These are phyloP conservation scores for Corythornis madagascariensis DNA, from an alignment of 2,113 vertebrate genomes.

Conservation along the genomic window DNA sequence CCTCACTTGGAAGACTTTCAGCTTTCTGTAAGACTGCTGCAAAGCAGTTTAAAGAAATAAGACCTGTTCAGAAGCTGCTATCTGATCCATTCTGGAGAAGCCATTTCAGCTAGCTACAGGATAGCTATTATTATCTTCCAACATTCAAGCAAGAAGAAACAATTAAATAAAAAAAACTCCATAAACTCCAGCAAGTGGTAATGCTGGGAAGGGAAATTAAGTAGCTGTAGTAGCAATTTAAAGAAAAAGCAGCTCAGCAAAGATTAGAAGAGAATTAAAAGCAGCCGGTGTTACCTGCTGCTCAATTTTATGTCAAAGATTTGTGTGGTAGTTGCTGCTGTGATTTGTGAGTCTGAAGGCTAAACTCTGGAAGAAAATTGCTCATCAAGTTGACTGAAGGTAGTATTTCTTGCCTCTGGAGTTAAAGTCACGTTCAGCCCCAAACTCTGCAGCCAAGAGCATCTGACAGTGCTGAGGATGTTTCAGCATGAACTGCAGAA, in stretches of 20 bases:
- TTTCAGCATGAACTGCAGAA: background rate
- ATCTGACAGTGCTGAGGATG: background rate
- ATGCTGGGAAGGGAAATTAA: background rate
- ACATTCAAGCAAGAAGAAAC: background rate
- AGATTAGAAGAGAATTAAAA: slow-evolving; percentile 41
- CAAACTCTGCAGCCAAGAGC: background rate
- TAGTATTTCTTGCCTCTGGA: background rate
- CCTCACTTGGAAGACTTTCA: background rate
- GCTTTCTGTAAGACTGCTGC: background rate
- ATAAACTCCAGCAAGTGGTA: background rate
- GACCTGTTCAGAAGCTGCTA: background rate
- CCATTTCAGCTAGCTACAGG: background rate
- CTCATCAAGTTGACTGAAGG: background rate
- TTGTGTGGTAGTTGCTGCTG: background rate
- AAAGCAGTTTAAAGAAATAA: background rate
- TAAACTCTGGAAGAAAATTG: background rate
- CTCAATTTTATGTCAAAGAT: background rate
- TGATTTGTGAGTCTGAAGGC: background rate
- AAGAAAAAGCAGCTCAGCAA: background rate
- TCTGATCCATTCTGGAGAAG: background rate
- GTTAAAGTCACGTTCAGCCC: background rate
- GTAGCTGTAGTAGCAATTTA: background rate
- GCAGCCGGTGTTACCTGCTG: background rate
- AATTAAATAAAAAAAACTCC: background rate
- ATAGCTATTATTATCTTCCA: background rate